These are phyloP conservation scores for Tretioscincus oriximinensis DNA, from an alignment of 2,113 vertebrate species.

Conservation along the genomic window DNA sequence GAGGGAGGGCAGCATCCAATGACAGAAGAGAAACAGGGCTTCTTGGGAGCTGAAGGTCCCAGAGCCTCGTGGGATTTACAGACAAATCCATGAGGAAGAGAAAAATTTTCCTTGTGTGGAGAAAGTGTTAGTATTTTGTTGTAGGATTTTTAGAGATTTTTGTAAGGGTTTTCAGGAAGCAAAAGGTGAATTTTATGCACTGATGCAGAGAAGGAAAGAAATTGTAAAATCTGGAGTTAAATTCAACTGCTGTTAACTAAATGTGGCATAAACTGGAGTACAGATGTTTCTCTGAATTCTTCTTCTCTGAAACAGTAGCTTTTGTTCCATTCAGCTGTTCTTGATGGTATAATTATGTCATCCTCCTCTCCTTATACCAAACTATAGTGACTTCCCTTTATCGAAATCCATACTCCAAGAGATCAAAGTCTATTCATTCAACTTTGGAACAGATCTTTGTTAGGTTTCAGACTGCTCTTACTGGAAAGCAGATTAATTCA, in stretches of 20 bases:
- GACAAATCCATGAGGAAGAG: no score
- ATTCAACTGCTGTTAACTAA: slow-evolving; percentile 36
- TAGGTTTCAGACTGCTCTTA: slow-evolving; percentile 51
- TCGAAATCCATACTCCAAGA: slow-evolving; percentile 33
- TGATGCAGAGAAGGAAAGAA: not conserved
- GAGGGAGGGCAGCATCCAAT: no score
- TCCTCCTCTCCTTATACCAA: slow-evolving; percentile 50
- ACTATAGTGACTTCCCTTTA: slow-evolving; percentile 50
- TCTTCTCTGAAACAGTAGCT: not conserved
- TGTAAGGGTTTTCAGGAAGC: no score
- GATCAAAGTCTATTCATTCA: slow-evolving; percentile 11
- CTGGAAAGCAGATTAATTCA: slow-evolving; percentile 33
- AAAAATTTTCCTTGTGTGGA: no score
- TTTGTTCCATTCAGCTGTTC: slow-evolving; percentile 53
- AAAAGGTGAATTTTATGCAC: no score
- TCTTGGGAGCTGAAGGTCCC: no score
- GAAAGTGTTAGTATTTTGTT: no score
- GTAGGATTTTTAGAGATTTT: no score
- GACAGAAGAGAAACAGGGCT: no score
- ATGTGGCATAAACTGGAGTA: slow-evolving; percentile 19
- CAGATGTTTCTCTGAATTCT: slow-evolving; percentile 40
- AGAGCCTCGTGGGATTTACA: no score
- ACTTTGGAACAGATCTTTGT: slow-evolving; percentile 30
- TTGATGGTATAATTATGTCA: slow-evolving; percentile 43
- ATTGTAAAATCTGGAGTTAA: not conserved